Evolutionary conservation across 2,113 vertebrate genomes (phyloP).

Genomic region (Rutilus rutilus): DNA sequence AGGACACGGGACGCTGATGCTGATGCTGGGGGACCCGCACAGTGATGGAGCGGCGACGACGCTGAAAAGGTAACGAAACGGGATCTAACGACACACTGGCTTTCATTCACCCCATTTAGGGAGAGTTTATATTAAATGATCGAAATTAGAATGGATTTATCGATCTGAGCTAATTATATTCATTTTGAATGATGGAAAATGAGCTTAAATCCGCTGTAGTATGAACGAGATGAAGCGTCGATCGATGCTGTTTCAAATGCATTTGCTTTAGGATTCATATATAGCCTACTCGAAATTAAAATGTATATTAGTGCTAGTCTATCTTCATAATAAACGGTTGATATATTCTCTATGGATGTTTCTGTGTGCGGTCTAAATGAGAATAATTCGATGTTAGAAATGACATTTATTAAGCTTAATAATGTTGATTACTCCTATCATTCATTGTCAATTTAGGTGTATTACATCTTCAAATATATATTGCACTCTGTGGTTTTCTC

Average conservation of each 20-base stretch:
- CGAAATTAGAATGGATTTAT: background rate
- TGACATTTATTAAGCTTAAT: background rate
- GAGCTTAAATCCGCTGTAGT: constrained; percentile 25
- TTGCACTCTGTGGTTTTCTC: background rate
- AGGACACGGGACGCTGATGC: constrained; percentile 65
- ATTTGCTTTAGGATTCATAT: constrained; percentile 1
- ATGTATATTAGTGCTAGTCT: background rate
- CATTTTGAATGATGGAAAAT: background rate
- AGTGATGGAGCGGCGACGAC: constrained; percentile 71
- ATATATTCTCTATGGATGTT: background rate
- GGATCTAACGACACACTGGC: background rate
- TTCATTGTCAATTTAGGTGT: background rate
- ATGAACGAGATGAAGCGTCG: constrained; percentile 18
- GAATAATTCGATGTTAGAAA: constrained; percentile 11
- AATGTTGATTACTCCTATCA: background rate
- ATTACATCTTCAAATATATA: background rate
- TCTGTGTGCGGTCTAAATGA: background rate
- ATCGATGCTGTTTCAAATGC: constrained; percentile 21
- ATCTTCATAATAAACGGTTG: background rate
- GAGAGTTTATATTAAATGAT: background rate
- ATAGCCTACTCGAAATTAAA: too few relatives aligned
- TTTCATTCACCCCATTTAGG: background rate
- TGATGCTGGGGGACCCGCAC: constrained; percentile 54
- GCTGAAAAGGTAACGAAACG: constrained; percentile 64
- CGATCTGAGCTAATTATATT: constrained; percentile 32